Evolutionary conservation across 23 tunicate species (phyloP).

Genomic region (Halocynthia roretzi): DNA sequence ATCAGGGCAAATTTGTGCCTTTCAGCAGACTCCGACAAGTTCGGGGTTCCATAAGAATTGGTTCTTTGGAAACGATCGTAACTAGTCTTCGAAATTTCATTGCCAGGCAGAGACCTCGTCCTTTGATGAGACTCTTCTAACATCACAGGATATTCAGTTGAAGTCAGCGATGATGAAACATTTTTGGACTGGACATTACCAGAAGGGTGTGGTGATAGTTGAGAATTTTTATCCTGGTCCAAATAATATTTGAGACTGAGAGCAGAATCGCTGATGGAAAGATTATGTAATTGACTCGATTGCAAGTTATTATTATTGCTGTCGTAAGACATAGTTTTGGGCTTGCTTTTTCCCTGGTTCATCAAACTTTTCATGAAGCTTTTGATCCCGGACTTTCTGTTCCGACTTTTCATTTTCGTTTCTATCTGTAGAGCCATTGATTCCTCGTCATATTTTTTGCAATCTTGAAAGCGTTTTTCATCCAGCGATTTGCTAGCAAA

Average conservation of each 20-base stretch:
- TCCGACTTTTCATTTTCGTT: background rate
- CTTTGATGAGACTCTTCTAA: background rate
- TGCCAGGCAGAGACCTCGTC: background rate
- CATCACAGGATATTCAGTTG: background rate
- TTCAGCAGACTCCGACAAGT: background rate
- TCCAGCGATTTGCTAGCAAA: conserved; percentile 3
- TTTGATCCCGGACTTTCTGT: background rate
- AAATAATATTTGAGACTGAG: conserved; percentile 3
- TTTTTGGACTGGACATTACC: background rate
- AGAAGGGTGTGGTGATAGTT: background rate
- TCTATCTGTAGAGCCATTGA: background rate
- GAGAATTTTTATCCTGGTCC: background rate
- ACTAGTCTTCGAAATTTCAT: background rate
- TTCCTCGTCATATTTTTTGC: background rate
- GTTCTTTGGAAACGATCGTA: background rate
- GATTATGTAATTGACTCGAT: background rate
- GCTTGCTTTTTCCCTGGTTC: background rate
- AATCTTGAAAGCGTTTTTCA: background rate
- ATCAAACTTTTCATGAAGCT: background rate
- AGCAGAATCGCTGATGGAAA: background rate
- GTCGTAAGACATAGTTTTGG: background rate
- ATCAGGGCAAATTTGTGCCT: conserved; percentile 14
- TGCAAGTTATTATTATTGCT: background rate
- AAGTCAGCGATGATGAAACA: background rate
- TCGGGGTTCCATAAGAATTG: background rate